Evolutionary conservation across 2,797 vertebrate genomes (phyloP), one percentile per base, ranked within the genome.

Genomic region (Siniperca scherzeri): DNA sequence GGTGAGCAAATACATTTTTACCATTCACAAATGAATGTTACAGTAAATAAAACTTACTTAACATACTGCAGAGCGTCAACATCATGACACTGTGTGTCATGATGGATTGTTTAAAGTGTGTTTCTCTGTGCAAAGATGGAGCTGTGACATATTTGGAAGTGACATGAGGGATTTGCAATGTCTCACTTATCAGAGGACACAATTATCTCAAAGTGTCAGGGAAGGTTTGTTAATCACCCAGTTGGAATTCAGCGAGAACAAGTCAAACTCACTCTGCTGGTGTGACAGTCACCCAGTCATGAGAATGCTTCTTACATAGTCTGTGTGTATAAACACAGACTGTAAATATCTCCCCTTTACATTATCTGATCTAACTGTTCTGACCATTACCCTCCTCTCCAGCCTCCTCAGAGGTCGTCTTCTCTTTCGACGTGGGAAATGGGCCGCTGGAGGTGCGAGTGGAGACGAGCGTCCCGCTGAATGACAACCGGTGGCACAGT

Each of bases 391-490:
- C 21, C 17, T 78, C 55, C 44, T 73, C 90, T 89, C 40, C 92
- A 99, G 98, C 98, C 78, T 96, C 97, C 0, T 92, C 89, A 0
- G 96, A 97, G 84, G 97, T 99, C 27, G 71, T 96, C 14, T 98
- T 99, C 92, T 99, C 98, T 4, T 98, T 98, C 5, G 98, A 99
- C 0, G 98, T 99, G 90, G 98, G 98, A 5, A 99, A 99, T 17
- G 98, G 98, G 10, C 98, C 97, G 0, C 94, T 96, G 0, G 97
- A 97, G 89, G 95, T 99, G 70, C 92, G 81, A 0, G 96, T 98
- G 65, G 91, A 95, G 77, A 95, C 97, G 0, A 90, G 64, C 1
- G 75, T 53, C 30, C 90, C 92, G 2, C 94, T 99, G 87, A 99
- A 97, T 0, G 97, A 99, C 90, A 94, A 97, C 89, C 97, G 97